Evolutionary conservation across 2,888 invertebrate genomes (phyloP).

Genomic region (Tenthredo amoena): DNA sequence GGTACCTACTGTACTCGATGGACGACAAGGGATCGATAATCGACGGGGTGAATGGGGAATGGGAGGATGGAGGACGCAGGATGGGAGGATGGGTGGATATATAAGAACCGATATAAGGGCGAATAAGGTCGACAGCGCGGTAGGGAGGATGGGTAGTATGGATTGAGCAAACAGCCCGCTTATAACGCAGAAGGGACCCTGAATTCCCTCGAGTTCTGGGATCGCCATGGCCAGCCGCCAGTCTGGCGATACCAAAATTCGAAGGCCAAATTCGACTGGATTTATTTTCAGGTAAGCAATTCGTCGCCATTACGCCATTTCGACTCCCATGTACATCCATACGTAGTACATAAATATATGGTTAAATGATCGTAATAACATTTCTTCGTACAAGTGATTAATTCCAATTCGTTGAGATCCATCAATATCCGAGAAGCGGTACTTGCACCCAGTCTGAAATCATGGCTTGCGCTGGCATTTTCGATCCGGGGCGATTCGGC

Average conservation of each 20-base stretch:
- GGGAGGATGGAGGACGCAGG: conserved; percentile 4
- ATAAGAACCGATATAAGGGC: conserved; percentile 53
- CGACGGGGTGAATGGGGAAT: conserved; percentile 8
- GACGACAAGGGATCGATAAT: conserved; percentile 48
- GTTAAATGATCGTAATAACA: neutral
- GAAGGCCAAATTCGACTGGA: neutral
- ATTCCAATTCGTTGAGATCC: conserved; percentile 21
- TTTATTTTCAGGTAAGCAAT: neutral
- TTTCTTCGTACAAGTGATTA: neutral
- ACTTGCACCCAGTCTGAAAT: neutral
- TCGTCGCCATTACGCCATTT: neutral
- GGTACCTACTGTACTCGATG: conserved; percentile 21
- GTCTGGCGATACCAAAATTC: neutral
- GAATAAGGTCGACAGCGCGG: conserved; percentile 46
- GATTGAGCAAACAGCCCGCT: conserved; percentile 65
- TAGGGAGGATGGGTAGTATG: conserved; percentile 58
- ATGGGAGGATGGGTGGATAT: conserved; percentile 34
- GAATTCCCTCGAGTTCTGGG: conserved; percentile 60
- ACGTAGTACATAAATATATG: neutral
- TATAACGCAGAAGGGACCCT: conserved; percentile 62
- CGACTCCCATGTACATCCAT: neutral
- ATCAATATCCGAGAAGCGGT: neutral
- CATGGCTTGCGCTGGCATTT: neutral
- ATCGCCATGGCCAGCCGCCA: conserved; percentile 34
- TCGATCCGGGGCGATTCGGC: conserved; percentile 21